Conservation (phyloP, 2,888 invertebrate species). For the Epinotia ramella region DNA sequence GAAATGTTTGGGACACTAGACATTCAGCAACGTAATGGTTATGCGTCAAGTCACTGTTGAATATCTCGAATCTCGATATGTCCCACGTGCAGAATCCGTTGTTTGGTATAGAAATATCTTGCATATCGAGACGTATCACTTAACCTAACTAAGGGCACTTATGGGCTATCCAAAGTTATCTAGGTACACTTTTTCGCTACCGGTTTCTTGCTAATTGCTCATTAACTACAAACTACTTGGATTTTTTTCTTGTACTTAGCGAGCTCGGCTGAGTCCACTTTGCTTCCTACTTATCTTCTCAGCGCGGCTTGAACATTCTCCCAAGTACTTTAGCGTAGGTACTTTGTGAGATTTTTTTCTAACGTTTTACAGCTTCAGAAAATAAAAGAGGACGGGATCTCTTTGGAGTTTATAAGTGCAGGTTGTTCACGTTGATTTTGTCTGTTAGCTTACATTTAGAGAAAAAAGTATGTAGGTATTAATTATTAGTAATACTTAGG, state of each 20-base stretch:
- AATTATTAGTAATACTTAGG: too few relatives aligned
- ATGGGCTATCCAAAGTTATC: not conserved
- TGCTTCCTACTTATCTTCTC: constrained; percentile 45
- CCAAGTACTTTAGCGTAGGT: constrained; percentile 36
- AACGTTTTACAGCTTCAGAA: constrained; percentile 21
- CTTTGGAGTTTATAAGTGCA: constrained; percentile 6
- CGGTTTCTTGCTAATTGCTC: constrained; percentile 37
- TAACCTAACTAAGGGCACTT: not conserved
- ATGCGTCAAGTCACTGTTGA: too few relatives aligned
- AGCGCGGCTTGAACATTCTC: constrained; percentile 39
- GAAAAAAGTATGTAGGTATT: too few relatives aligned
- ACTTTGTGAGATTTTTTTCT: constrained; percentile 40
- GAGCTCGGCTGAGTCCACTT: constrained; percentile 38
- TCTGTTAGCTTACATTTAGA: not conserved
- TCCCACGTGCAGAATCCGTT: not conserved
- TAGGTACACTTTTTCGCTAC: constrained; percentile 13
- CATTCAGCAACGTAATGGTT: not conserved
- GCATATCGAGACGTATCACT: not conserved
- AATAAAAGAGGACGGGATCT: constrained; percentile 30
- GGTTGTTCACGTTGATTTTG: not conserved
- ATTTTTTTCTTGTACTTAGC: constrained; percentile 40
- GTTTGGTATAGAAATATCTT: not conserved
- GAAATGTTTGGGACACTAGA: too few relatives aligned
- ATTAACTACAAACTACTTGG: constrained; percentile 39
- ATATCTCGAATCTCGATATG: too few relatives aligned